phyloP scores from a whole-genome alignment of 2,888 invertebrate species.

The Crossocerus cetratus region DNA sequence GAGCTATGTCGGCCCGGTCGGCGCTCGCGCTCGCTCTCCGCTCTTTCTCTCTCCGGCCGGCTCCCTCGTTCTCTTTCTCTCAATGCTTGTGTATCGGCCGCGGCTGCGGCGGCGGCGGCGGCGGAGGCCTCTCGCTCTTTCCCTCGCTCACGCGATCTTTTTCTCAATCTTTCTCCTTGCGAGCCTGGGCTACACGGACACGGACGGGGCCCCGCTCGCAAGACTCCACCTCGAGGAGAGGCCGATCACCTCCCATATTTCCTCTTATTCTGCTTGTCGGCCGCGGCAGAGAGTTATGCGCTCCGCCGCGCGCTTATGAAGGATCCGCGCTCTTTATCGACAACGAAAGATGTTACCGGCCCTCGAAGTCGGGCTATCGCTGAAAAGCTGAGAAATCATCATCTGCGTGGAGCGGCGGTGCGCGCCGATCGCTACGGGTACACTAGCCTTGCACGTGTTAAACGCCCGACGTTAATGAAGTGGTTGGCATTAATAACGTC shows the following conservation, averaged over 20 bases:
- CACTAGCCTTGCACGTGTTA: conserved; percentile 53
- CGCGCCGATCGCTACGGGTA: conserved; percentile 36
- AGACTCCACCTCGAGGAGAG: conserved; percentile 65
- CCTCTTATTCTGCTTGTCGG: conserved; percentile 72
- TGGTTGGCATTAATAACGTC: conserved; percentile 71
- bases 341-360: conserved; percentile 51
- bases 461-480: conserved; percentile 71
- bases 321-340: conserved; percentile 63
- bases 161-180: conserved; percentile 50
- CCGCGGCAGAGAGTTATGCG: conserved; percentile 70
- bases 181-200: conserved; percentile 52
- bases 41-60: conserved; percentile 40
- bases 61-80: conserved; percentile 23
- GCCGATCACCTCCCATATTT: conserved; percentile 76
- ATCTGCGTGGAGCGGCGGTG: neutral
- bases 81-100: conserved; percentile 26
- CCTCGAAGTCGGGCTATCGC: conserved; percentile 34
- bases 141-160: conserved; percentile 49
- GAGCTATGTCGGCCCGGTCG: conserved; percentile 70
- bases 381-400: conserved; percentile 50
- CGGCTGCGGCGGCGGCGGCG: no score
- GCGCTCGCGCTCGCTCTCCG: conserved; percentile 59
- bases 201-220: conserved; percentile 58
- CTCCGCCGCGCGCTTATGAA: conserved; percentile 65
- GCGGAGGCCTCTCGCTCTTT: conserved; percentile 38